Evolutionary conservation across 2,888 invertebrate genomes (phyloP), one percentile per base, ranked within the genome.

Genomic region (Melieria omissa): DNA sequence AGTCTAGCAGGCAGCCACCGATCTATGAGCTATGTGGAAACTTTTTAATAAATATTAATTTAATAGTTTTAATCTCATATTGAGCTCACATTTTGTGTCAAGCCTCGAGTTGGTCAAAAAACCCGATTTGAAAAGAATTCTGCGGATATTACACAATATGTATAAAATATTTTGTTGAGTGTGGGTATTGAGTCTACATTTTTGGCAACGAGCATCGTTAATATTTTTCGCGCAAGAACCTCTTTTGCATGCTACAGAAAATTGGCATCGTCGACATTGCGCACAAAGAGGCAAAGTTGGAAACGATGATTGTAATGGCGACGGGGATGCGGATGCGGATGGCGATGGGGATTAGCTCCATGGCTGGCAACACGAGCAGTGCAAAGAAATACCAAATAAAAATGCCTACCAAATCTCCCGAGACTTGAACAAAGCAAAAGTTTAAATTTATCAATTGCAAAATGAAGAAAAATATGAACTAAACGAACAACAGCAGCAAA

Each of bases 401-500:
- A 69, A 69, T 45, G 29, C 14, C 9, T 29, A 6, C 41, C 9
- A 16, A 45, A 54, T 61, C 52, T 52, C 70, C 7, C 8, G 65
- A 60, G 65, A 65, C 49, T 57, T 41, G 47, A 70, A 58, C 61
- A 71, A 60, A 58, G 70, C 66, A 29, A 57, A 62, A 63, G 64
- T 64, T 65, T 55, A 65, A 44, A 65, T 57, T 65, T 55, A 65
- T 55, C 55, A 67, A 60, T 67, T 14, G 68, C 60, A 42, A 61
- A 55, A 10, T n/a, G 52, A n/a, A 54, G 54, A 4, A 65, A n/a
- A 44, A 45, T 9, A 62, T 49, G 47, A 10, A 46, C 29, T 42
- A 42, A 46, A 54, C 9, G 55, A 42, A 45, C 14, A 52, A 45
- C 65, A 65, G 44, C 5, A 45, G 44, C 5, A 45, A 14, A 12